A percentile compares a stretch with the other conserved stretches of the same genome.
Evolutionary conservation across 2,797 vertebrate genomes (phyloP).

Genomic region (Orestias chungarensis): DNA sequence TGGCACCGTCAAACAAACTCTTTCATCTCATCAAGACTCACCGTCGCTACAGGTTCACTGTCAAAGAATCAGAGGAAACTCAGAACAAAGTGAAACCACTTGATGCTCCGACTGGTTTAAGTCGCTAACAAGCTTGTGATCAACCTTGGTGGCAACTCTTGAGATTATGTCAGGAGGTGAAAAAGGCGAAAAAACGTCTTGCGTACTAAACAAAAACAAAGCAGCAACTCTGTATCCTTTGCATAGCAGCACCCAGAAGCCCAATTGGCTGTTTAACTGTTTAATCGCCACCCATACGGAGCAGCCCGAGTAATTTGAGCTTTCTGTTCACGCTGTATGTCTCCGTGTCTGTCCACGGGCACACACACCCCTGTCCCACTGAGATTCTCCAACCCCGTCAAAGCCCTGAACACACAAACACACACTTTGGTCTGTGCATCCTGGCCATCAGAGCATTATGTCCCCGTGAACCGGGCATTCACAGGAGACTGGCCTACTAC

Average conservation of each 20-base stretch:
- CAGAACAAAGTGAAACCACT: slow-evolving; percentile 43
- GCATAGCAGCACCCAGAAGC: slow-evolving; percentile 67
- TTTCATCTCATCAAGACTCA: slow-evolving; percentile 57
- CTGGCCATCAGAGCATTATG: slow-evolving; percentile 7
- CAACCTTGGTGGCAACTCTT: slow-evolving; percentile 62
- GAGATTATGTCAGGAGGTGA: slow-evolving; percentile 11
- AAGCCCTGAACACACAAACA: not conserved
- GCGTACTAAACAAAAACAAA: slow-evolving; percentile 5
- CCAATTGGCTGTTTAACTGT: slow-evolving; percentile 80
- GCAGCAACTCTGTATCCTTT: slow-evolving; percentile 56
- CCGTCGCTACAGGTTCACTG: slow-evolving; percentile 13
- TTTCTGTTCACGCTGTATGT: slow-evolving; percentile 58
- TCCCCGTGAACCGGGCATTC: slow-evolving; percentile 24
- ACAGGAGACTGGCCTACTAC: slow-evolving; percentile 51
- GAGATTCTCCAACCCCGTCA: slow-evolving; percentile 15
- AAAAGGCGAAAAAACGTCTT: not conserved
- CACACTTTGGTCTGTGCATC: slow-evolving; percentile 16
- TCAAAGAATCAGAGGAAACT: slow-evolving; percentile 4
- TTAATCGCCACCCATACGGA: slow-evolving; percentile 80
- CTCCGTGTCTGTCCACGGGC: slow-evolving; percentile 5
- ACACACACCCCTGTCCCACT: slow-evolving; percentile 21
- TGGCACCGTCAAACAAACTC: slow-evolving; percentile 12
- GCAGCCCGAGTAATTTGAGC: slow-evolving; percentile 74
- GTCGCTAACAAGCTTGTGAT: slow-evolving; percentile 65
- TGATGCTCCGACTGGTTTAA: slow-evolving; percentile 67